Percentiles rank a stretch among this genome's conserved stretches.
These are phyloP conservation scores for Drosophila ohnishii DNA, from an alignment of 1,140 invertebrate genomes.

Conservation along the genomic window DNA sequence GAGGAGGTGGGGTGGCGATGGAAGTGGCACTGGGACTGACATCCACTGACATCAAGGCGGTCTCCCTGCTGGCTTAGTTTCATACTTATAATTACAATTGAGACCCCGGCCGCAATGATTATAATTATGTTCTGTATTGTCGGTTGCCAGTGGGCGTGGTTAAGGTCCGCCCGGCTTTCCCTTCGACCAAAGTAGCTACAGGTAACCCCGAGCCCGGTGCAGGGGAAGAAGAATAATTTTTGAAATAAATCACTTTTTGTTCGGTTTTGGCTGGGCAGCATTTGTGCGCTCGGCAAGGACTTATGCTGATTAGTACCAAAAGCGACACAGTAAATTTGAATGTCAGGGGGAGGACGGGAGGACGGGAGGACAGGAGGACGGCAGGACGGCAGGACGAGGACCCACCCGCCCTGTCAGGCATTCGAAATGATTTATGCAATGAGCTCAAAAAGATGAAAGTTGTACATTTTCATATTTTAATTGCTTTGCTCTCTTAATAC, in stretches of 20 bases:
- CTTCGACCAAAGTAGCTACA: constrained; percentile 60
- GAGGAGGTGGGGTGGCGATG: neutral
- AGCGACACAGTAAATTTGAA: constrained; percentile 79
- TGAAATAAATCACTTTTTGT: constrained; percentile 75
- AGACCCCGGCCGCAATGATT: constrained; percentile 71
- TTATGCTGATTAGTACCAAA: constrained; percentile 79
- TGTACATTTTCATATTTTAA: constrained; percentile 82
- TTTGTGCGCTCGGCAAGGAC: constrained; percentile 60
- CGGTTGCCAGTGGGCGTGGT: constrained; percentile 16
- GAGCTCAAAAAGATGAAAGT: constrained; percentile 82
- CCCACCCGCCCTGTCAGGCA: constrained; percentile 49
- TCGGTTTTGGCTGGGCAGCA: constrained; percentile 43
- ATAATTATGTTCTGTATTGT: constrained; percentile 76
- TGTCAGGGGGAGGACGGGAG: constrained; percentile 38
- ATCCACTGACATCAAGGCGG: constrained; percentile 20
- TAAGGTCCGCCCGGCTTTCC: neutral
- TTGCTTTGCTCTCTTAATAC: constrained; percentile 82
- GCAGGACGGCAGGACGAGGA: neutral
- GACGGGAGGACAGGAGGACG: neutral
- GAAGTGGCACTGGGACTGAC: neutral
- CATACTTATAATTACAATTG: constrained; percentile 77
- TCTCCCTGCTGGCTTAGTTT: constrained; percentile 58
- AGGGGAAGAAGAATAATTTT: constrained; percentile 40
- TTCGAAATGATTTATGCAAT: constrained; percentile 81
- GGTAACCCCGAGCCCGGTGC: constrained; percentile 38